Conservation (phyloP, 1,140 invertebrate species). For the Micrasema minimum region DNA sequence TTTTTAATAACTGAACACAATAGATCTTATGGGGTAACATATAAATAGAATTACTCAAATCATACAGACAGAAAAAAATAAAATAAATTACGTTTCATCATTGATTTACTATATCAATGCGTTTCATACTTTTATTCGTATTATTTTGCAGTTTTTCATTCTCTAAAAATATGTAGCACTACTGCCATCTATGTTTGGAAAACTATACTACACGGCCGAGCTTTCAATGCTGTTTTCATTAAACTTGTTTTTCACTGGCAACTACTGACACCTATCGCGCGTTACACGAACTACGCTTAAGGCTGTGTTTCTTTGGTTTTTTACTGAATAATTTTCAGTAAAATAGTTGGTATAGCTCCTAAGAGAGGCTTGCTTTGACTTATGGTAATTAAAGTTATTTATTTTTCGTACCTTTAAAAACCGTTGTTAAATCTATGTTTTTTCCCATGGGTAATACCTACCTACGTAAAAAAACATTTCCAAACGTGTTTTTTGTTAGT, state of each 20-base stretch:
- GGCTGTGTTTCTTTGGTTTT: too few relatives aligned
- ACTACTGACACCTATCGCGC: too few relatives aligned
- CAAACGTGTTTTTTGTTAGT: neutral
- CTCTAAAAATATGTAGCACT: neutral
- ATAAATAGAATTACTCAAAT: too few relatives aligned
- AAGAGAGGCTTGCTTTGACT: neutral
- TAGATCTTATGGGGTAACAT: too few relatives aligned
- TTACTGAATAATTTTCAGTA: conserved; percentile 5
- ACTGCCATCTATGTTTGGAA: neutral
- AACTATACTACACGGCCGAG: neutral
- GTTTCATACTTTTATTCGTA: neutral
- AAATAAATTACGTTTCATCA: neutral
- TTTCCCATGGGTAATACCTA: neutral
- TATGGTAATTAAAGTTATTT: neutral
- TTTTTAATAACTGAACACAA: neutral
- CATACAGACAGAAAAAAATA: neutral
- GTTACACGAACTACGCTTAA: too few relatives aligned
- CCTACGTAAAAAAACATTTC: neutral
- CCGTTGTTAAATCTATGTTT: neutral
- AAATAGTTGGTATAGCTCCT: neutral
- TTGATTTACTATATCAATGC: neutral
- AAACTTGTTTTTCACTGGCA: too few relatives aligned
- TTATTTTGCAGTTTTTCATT: neutral
- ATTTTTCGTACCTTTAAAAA: neutral
- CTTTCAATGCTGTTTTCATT: neutral